phyloP scores from a whole-genome alignment of 1,140 invertebrate species.

The Scaptomyza graminum region DNA sequence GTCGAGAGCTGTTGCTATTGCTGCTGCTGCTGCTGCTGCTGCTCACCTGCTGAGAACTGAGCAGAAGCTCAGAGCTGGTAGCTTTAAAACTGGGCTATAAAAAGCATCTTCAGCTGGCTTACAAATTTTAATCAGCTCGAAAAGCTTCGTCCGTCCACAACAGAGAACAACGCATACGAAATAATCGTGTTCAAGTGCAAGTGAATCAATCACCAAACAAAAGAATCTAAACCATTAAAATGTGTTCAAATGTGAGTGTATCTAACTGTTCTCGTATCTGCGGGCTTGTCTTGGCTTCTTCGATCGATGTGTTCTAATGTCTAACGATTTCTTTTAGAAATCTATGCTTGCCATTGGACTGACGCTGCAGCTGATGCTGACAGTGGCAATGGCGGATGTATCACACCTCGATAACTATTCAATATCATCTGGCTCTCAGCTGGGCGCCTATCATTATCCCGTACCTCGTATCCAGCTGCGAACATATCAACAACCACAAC shows the following conservation, averaged over 20 bases:
- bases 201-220: neutral
- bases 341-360: constrained; percentile 26
- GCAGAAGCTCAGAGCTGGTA: constrained; percentile 26
- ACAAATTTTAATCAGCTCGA: constrained; percentile 82
- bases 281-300: neutral
- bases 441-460: constrained; percentile 74
- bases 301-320: constrained; percentile 15
- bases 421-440: constrained; percentile 59
- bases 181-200: constrained; percentile 7
- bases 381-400: constrained; percentile 44
- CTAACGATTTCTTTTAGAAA: constrained; percentile 47
- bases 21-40: constrained; percentile 1
- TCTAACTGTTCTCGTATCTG: neutral
- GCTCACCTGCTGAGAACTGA: constrained; percentile 28
- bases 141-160: constrained; percentile 72
- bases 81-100: constrained; percentile 59
- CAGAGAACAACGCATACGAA: constrained; percentile 9
- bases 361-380: constrained; percentile 7
- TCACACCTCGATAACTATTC: constrained; percentile 63
- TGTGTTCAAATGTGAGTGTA: constrained; percentile 38
- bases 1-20: constrained; percentile 2
- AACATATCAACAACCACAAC: neutral
- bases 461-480: constrained; percentile 32
- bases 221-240: neutral
- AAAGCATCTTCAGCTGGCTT: constrained; percentile 80